A percentile compares a stretch with the other conserved stretches of the same genome.
phyloP scores from a whole-genome alignment of 2,888 invertebrate species.

The Melieria picta region DNA sequence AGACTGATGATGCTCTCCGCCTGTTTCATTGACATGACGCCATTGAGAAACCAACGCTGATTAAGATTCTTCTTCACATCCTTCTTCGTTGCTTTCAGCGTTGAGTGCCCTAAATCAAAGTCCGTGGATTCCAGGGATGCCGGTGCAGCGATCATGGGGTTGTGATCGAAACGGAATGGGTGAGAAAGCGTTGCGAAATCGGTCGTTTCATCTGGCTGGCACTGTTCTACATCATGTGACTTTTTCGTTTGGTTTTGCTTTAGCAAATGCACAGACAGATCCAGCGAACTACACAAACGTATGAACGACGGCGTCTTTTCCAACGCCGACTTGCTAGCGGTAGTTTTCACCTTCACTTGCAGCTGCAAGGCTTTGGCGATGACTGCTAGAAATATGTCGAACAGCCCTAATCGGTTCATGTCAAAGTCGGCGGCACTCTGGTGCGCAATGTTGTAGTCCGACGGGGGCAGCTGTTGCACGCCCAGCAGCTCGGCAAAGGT shows the following conservation, averaged over 20 bases:
- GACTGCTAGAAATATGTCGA: constrained; percentile 90
- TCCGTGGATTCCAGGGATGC: constrained; percentile 33
- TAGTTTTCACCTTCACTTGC: constrained; percentile 78
- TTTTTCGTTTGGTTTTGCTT: constrained; percentile 38
- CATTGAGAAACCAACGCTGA: constrained; percentile 86
- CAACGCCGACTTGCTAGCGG: constrained; percentile 65
- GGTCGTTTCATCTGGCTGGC: constrained; percentile 14
- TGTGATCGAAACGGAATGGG: constrained; percentile 54
- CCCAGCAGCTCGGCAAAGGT: constrained; percentile 82
- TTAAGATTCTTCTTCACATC: constrained; percentile 63
- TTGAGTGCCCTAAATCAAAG: constrained; percentile 47
- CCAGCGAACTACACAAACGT: constrained; percentile 62
- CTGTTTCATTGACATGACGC: constrained; percentile 83
- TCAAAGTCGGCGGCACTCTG: constrained; percentile 64
- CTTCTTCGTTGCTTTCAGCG: constrained; percentile 53
- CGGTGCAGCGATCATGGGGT: constrained; percentile 21
- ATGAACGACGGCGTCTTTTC: constrained; percentile 69
- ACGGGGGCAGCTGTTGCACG: constrained; percentile 76
- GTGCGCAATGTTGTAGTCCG: constrained; percentile 80
- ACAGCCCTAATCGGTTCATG: constrained; percentile 75
- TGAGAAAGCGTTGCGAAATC: constrained; percentile 7
- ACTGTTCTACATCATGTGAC: constrained; percentile 21
- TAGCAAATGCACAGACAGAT: constrained; percentile 61
- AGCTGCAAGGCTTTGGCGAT: constrained; percentile 91
- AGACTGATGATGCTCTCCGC: constrained; percentile 89